Conservation (phyloP, 2,888 invertebrate species). For the Morpho achilles region DNA sequence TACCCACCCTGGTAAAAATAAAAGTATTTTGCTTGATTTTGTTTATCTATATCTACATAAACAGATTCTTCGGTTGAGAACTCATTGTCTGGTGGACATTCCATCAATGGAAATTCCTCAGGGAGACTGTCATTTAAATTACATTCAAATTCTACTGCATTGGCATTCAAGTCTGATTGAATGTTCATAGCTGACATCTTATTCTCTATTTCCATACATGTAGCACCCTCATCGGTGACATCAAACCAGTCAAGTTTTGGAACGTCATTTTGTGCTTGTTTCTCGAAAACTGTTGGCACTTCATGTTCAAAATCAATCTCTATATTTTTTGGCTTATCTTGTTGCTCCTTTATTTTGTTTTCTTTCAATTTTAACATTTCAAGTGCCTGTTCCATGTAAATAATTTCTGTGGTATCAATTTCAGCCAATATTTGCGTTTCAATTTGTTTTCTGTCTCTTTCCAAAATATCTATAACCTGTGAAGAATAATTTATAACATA, state of each 20-base stretch:
- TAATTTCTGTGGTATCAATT: constrained; percentile 88
- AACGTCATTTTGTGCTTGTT: constrained; percentile 41
- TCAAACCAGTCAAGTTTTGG: constrained; percentile 69
- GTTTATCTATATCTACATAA: constrained; percentile 56
- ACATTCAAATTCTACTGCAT: constrained; percentile 52
- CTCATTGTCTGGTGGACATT: constrained; percentile 36
- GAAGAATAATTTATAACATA: constrained; percentile 22
- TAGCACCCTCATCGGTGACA: constrained; percentile 57
- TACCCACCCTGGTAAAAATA: constrained; percentile 90
- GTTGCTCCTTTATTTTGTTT: constrained; percentile 46
- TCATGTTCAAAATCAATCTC: constrained; percentile 30
- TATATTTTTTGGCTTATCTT: constrained; percentile 33
- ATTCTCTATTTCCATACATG: constrained; percentile 49
- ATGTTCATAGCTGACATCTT: constrained; percentile 42
- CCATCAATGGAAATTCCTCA: constrained; percentile 54
- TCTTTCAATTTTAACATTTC: constrained; percentile 80
- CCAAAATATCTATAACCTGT: constrained; percentile 84
- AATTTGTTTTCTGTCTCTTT: constrained; percentile 85
- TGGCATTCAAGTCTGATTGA: constrained; percentile 56
- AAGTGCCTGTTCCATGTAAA: constrained; percentile 92
- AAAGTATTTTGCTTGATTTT: constrained; percentile 79
- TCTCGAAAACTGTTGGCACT: constrained; percentile 44
- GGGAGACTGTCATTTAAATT: constrained; percentile 39
- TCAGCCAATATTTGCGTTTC: constrained; percentile 81
- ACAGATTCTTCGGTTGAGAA: constrained; percentile 37